Conservation (phyloP, 1,140 invertebrate genomes). For the Psix sp. region DNA sequence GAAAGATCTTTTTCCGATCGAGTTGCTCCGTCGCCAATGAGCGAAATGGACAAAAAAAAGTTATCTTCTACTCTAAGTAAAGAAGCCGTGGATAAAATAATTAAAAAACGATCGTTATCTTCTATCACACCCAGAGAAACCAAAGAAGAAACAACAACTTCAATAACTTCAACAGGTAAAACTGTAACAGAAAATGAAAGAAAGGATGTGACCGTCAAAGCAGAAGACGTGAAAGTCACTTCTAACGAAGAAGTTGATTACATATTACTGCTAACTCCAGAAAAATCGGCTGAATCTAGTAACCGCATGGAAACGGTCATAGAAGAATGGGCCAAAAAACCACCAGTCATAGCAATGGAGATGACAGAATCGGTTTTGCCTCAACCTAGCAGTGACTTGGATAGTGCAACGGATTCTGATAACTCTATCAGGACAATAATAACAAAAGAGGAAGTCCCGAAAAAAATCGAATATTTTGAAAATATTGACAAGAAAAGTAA, state of each 20-base stretch:
- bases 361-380: conserved; percentile 58
- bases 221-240: too few relatives aligned
- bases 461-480: conserved; percentile 89
- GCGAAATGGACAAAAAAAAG: conserved; percentile 84
- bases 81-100: conserved; percentile 83
- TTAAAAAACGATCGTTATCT: conserved; percentile 73
- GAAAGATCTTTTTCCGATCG: conserved; percentile 60
- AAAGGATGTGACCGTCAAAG: too few relatives aligned
- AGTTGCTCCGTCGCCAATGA: conserved; percentile 50
- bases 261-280: too few relatives aligned
- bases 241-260: too few relatives aligned
- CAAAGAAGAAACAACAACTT: conserved; percentile 80
- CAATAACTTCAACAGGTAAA: too few relatives aligned
- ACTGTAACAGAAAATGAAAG: too few relatives aligned
- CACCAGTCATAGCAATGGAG: conserved; percentile 54
- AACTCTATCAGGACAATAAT: conserved; percentile 83
- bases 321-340: conserved; percentile 74
- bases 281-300: conserved; percentile 63
- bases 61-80: conserved; percentile 84
- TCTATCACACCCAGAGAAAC: conserved; percentile 81
- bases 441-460: conserved; percentile 80
- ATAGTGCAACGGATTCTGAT: conserved; percentile 81
- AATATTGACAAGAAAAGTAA: conserved; percentile 75
- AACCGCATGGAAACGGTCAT: conserved; percentile 74
- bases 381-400: conserved; percentile 78